Evolutionary conservation across 2,888 invertebrate genomes (phyloP).

Genomic region (Melanostoma mellinum): DNA sequence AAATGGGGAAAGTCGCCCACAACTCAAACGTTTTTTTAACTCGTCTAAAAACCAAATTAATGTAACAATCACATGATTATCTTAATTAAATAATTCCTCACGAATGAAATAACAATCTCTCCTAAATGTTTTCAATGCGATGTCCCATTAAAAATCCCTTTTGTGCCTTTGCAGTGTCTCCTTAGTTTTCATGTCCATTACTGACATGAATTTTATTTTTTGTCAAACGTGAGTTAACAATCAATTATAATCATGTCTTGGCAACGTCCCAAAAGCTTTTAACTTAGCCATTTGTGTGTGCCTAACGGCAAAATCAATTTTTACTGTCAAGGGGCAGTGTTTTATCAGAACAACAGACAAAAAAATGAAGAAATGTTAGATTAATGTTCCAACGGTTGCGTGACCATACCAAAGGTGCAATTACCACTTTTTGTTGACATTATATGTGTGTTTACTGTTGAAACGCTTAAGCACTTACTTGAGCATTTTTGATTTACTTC

Average conservation of each 20-base stretch:
- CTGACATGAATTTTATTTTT: background rate
- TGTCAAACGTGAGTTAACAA: constrained; percentile 8
- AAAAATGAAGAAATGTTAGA: background rate
- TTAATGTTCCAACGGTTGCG: constrained; percentile 27
- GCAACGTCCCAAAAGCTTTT: constrained; percentile 15
- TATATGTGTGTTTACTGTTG: background rate
- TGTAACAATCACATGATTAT: too few species aligned
- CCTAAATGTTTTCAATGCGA: background rate
- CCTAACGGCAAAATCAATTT: background rate
- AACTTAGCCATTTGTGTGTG: background rate
- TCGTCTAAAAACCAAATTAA: too few species aligned
- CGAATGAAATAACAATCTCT: background rate
- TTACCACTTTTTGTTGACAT: constrained; percentile 20
- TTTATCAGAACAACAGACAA: constrained; percentile 2
- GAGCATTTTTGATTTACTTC: background rate
- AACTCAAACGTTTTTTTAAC: too few species aligned
- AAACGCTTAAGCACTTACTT: background rate
- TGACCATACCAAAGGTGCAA: constrained; percentile 17
- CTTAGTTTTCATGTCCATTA: constrained; percentile 7
- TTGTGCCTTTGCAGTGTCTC: background rate
- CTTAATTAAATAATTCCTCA: background rate
- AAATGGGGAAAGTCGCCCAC: too few species aligned
- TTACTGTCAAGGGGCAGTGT: background rate
- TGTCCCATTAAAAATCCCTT: background rate
- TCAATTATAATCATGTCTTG: constrained; percentile 6